A percentile compares a stretch with the other conserved stretches of the same genome.
Evolutionary conservation across 2,888 invertebrate species (phyloP).

Genomic region (Brachyopa scutellaris): DNA sequence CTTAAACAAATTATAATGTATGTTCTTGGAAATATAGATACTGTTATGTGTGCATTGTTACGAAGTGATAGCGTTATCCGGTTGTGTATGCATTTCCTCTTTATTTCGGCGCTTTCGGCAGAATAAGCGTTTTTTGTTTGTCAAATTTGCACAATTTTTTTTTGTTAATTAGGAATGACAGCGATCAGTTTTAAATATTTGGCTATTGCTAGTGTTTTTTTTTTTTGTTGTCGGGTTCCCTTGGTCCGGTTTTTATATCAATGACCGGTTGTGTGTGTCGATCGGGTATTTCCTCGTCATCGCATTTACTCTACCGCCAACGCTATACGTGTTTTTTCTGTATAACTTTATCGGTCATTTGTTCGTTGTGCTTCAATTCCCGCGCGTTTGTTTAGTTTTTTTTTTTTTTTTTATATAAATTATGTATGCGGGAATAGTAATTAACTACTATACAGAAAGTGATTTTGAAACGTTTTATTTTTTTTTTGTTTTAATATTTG

Average conservation of each 20-base stretch:
- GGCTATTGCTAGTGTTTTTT: not conserved
- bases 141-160: constrained; percentile 19
- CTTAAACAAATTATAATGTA: too few relatives aligned
- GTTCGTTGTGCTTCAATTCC: constrained; percentile 53
- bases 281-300: constrained; percentile 54
- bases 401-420: constrained; percentile 27
- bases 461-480: constrained; percentile 15
- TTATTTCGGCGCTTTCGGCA: constrained; percentile 9
- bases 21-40: constrained; percentile 23
- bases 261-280: constrained; percentile 41
- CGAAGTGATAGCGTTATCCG: constrained; percentile 67
- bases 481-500: not conserved
- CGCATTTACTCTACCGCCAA: constrained; percentile 58
- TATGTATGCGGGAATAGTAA: constrained; percentile 18
- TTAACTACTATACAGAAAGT: constrained; percentile 27
- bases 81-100: constrained; percentile 56
- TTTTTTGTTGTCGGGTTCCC: constrained; percentile 16
- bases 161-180: constrained; percentile 31
- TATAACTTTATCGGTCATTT: constrained; percentile 63
- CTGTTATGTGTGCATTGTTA: constrained; percentile 29
- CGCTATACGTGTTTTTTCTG: constrained; percentile 30
- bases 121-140: constrained; percentile 29
- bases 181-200: constrained; percentile 44
- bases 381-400: constrained; percentile 37
- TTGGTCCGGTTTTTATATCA: constrained; percentile 47